Base-by-base conservation (phyloP, 2,888 invertebrate species). In the Alloplasta piceator region DNA sequence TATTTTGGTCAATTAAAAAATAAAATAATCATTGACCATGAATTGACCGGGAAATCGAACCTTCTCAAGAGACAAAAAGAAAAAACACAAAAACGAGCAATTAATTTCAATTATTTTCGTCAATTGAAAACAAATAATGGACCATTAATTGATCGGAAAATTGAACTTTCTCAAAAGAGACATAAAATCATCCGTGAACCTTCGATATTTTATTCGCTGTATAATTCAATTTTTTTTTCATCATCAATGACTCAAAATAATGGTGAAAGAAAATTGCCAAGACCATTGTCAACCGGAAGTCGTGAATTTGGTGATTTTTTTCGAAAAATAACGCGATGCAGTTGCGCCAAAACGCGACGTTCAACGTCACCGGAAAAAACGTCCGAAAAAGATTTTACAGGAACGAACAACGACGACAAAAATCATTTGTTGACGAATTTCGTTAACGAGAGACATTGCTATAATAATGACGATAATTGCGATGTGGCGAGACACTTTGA, bases 261-360 rank as follows among this genome's bases (percentile, higher is more conserved):
- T 70, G 58, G 77, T 46, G 56, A 63, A 0, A 76, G 64, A 70
- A 82, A 68, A 72, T 66, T 82, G 48, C 64, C 80, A 9, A 73
- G 80, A 7, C 80, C 80, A 4, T 7, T 77, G 58, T 81, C 80
- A 6, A 74, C 75, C 16, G 80, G 83, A 16, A 72, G 82, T 64
- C 61, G 81, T 10, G 83, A 79, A 78, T 16, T 90, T 77, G 84
- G 87, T 36, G 85, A 83, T 66, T 87, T 90, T 71, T 82, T 91
- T 61, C 89, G 89, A 2, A 88, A 88, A 68, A 75, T 91, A 58
- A 79, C 90, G 61, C 86, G 89, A 79, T 92, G 91, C 86, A 90
- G 90, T 4, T 91, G 91, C 78, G 76, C 81, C 75, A 77, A 56
- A 73, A 66, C 58, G 36, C 74, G 76, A 38, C 75, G 84, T 6